A percentile compares a stretch with the other conserved stretches of the same genome.
These are phyloP conservation scores for Meloe dianella DNA, from an alignment of 2,888 invertebrate genomes.

Conservation along the genomic window DNA sequence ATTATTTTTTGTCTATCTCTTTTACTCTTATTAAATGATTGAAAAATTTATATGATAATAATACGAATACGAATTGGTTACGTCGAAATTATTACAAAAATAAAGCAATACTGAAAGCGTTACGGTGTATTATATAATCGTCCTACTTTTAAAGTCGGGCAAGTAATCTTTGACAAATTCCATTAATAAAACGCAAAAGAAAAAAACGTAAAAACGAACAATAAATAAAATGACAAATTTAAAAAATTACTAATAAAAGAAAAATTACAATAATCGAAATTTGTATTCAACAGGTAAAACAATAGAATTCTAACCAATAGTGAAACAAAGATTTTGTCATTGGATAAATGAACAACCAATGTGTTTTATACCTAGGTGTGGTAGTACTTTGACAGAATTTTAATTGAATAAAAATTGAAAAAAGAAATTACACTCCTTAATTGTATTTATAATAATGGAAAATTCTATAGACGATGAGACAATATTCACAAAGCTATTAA, in stretches of 20 bases:
- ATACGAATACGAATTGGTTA: not conserved
- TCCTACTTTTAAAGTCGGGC: slow-evolving; percentile 29
- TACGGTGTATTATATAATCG: slow-evolving; percentile 28
- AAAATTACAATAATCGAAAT: not conserved
- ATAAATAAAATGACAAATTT: not conserved
- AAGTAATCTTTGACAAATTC: slow-evolving; percentile 13
- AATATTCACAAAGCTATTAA: too few relatives aligned
- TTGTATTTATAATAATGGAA: not conserved
- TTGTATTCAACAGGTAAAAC: not conserved
- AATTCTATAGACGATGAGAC: too few relatives aligned
- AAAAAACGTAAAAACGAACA: not conserved
- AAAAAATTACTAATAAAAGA: not conserved
- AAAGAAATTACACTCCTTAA: not conserved
- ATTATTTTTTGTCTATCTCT: not conserved
- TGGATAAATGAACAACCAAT: slow-evolving; percentile 13
- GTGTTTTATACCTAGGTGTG: not conserved
- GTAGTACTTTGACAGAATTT: not conserved
- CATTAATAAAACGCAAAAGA: not conserved
- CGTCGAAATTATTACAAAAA: slow-evolving; percentile 13
- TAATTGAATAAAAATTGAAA: not conserved
- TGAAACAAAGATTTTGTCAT: slow-evolving; percentile 2
- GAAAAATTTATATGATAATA: not conserved
- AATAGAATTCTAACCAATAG: not conserved
- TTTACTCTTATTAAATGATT: not conserved
- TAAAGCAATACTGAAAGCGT: slow-evolving; percentile 31